These are phyloP conservation scores for Adelosebastes latens DNA, from an alignment of 2,797 vertebrate genomes.

Conservation along the genomic window DNA sequence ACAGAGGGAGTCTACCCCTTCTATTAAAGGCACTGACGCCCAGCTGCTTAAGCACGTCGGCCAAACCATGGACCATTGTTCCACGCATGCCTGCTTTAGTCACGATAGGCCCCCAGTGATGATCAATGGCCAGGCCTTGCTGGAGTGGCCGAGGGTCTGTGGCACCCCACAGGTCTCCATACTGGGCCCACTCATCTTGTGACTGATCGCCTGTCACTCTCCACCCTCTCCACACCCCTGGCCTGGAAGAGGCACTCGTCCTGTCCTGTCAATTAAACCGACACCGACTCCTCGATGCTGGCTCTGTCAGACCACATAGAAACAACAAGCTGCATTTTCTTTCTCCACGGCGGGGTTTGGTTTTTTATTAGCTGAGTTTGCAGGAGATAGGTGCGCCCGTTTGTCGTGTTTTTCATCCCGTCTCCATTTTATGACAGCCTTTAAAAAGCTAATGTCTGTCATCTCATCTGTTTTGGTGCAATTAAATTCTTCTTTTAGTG, in stretches of 20 bases:
- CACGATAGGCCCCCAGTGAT: conserved; percentile 81
- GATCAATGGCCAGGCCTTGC: conserved; percentile 79
- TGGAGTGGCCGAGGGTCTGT: conserved; percentile 64
- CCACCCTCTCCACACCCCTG: conserved; percentile 72
- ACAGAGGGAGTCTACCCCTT: conserved; percentile 80
- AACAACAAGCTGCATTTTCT: conserved; percentile 25
- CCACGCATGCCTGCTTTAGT: conserved; percentile 81
- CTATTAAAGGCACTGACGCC: conserved; percentile 84
- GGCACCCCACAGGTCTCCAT: conserved; percentile 78
- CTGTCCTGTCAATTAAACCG: conserved; percentile 71
- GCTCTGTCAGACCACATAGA: conserved; percentile 43
- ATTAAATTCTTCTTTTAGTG: conserved; percentile 80
- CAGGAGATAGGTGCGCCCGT: conserved; percentile 53
- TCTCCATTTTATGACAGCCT: conserved; percentile 74
- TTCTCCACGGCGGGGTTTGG: not conserved
- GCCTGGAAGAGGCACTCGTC: conserved; percentile 74
- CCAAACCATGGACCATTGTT: conserved; percentile 85
- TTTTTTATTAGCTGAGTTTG: conserved; percentile 68
- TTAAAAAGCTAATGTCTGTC: conserved; percentile 81
- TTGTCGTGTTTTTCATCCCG: conserved; percentile 64
- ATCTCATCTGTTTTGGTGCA: conserved; percentile 80
- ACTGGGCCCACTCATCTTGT: conserved; percentile 81
- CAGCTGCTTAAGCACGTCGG: conserved; percentile 86
- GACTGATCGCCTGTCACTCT: conserved; percentile 80
- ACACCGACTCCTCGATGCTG: conserved; percentile 47